Evolutionary conservation across 2,797 vertebrate genomes (phyloP), one percentile per base, ranked within the genome.

Genomic region (Danio choprae): DNA sequence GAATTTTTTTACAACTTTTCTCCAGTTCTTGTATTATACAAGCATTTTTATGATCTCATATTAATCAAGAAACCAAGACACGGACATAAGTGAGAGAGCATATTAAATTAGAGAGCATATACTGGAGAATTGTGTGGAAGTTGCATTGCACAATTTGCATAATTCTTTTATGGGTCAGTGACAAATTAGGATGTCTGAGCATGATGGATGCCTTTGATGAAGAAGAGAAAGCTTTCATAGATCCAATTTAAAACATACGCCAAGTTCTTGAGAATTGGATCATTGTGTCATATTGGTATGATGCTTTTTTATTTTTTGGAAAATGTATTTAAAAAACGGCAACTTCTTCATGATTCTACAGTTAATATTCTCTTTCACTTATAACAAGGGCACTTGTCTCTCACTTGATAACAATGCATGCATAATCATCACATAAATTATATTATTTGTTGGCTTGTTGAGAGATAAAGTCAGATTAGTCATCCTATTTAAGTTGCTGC

Each of bases 11-110:
- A 16, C 13, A 2, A 65, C 40, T 20, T 36, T 44, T 4, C 1
- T 13, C 0, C 13, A n/a, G 4, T 59, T 4, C 6, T 46, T 74
- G 43, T 36, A 60, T 48, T 60, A 36, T 46, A 36, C 41, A 74
- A 59, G 29, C 5, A 8, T 60, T 46, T 72, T 16, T 73, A 60
- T 71, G 4, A 71, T 74, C 15, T 59, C 16, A 5, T 60, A 60
- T 46, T 58, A 60, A 74, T 60, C 16, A 6, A 71, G 36, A 71
- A 51, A 71, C 68, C 20, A 71, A 41, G 18, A 20, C 68, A 55
- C 41, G 50, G 50, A 4, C 11, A 55, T 71, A 22, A 71, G 71
- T 12, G 53, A 43, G 53, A 58, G 20, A 46, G 13, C 41, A 60
- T 59, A 74, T 73, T 58, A 18, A 46, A 58, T 59, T 40, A 63